phyloP scores from a whole-genome alignment of 2,797 vertebrate species.

The Ptychadena robeensis region DNA sequence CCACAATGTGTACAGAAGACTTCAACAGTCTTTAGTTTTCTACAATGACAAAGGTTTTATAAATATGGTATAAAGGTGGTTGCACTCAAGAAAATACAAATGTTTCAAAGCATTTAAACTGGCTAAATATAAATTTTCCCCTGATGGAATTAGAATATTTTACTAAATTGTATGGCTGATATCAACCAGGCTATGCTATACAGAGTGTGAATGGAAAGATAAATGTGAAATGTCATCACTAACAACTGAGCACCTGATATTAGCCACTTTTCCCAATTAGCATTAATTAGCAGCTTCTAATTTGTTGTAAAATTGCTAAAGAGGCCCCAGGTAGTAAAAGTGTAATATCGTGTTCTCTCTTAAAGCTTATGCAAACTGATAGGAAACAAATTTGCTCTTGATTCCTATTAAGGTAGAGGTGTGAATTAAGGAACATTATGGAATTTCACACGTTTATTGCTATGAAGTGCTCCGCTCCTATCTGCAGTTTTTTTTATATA shows the following conservation, averaged over 20 bases:
- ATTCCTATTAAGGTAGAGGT: conserved; percentile 43
- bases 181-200: conserved; percentile 17
- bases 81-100: not conserved
- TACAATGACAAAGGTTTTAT: not conserved
- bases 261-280: conserved; percentile 55
- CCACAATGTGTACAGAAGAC: not conserved
- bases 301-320: conserved; percentile 61
- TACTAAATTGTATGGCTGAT: conserved; percentile 24
- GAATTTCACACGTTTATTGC: conserved; percentile 42
- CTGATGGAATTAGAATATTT: conserved; percentile 14
- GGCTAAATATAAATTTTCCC: conserved; percentile 20
- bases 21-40: not conserved
- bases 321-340: conserved; percentile 59
- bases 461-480: conserved; percentile 14
- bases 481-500: not conserved
- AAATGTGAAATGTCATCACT: conserved; percentile 54
- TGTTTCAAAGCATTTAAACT: not conserved
- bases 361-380: conserved; percentile 50
- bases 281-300: conserved; percentile 61
- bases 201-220: conserved; percentile 41
- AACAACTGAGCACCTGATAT: conserved; percentile 50
- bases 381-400: conserved; percentile 42
- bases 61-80: not conserved
- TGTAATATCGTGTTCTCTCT: conserved; percentile 51
- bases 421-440: conserved; percentile 45